Percentiles rank a stretch among this genome's conserved stretches.
phyloP scores from a whole-genome alignment of 2,888 invertebrate species.

The Gerris lacustris region DNA sequence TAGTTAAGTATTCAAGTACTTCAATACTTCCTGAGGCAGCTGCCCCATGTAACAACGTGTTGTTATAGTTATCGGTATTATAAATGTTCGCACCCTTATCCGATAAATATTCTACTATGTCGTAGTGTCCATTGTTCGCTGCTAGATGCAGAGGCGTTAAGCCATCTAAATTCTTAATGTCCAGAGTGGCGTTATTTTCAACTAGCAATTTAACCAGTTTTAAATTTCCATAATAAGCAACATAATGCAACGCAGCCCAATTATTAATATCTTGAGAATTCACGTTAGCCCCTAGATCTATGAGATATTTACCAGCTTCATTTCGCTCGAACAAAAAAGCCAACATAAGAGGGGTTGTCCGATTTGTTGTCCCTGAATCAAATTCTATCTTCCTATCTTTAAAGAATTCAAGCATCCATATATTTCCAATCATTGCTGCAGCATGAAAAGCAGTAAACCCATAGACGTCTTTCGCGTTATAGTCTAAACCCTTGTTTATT shows the following conservation, averaged over 20 bases:
- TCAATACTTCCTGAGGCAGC: background rate
- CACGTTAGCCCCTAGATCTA: background rate
- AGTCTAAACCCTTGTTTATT: background rate
- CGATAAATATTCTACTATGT: background rate
- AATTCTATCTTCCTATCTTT: too few relatives aligned
- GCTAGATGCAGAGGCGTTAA: background rate
- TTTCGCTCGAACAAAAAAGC: background rate
- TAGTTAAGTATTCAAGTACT: background rate
- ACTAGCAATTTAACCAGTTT: background rate
- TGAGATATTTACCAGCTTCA: background rate
- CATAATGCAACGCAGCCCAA: background rate
- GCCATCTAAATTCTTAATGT: background rate
- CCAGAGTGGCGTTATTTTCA: background rate
- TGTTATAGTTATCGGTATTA: background rate
- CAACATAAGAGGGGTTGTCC: background rate
- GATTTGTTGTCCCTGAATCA: background rate
- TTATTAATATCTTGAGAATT: background rate
- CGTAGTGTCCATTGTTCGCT: background rate
- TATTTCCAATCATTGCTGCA: background rate
- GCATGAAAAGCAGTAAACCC: background rate
- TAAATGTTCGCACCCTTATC: background rate
- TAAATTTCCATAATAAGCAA: background rate
- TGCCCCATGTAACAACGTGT: background rate
- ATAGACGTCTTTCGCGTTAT: background rate
- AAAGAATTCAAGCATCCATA: too few relatives aligned